Base-by-base conservation (phyloP, 2,888 invertebrate species). In the Melanophora roralis region DNA sequence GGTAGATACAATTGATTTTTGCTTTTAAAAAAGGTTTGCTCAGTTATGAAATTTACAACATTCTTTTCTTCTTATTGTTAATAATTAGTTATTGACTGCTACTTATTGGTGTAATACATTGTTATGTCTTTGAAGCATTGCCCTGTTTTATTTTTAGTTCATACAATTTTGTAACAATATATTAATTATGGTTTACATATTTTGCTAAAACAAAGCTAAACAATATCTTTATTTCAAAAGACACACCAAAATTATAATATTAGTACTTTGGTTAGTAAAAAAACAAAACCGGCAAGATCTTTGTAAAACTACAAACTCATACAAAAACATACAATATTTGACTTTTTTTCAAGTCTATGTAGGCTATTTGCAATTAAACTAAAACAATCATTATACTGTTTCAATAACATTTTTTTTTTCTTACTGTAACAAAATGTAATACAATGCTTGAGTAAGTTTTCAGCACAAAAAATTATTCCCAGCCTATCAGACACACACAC, bases 361-460 rank as follows among this genome's bases (percentile, higher is more conserved):
- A 60, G 67, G 43, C 59, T 34, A 38, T 34, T 43, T 55, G 43
- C 9, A 64, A 69, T 64, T 57, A 62, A 76, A 57, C 9, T 32
- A 40, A 68, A 69, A 47, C 69, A 57, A 69, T 69, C 55, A 57
- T 76, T 67, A 60, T 59, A 51, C 43, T 65, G 36, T 53, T 62
- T 59, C 27, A 59, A 40, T 6, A 71, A 14, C 7, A 45, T 11
- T 59, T 3, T 27, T 59, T 27, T 62, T 53, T 64, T 40, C 19
- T 53, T 62, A 34, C 19, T 43, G 40, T 34, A 23, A 38, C 53
- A 53, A 34, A 47, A 40, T 7, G 38, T 47, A 5, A 27, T 27
- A 27, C 27, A 32, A 43, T 43, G 47, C 23, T 76, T 69, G 69
- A 64, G 62, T 69, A 43, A 62, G 38, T 64, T 69, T 68, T 11